phyloP scores from a whole-genome alignment of 2,888 invertebrate genomes.

The Resseliella maxima region DNA sequence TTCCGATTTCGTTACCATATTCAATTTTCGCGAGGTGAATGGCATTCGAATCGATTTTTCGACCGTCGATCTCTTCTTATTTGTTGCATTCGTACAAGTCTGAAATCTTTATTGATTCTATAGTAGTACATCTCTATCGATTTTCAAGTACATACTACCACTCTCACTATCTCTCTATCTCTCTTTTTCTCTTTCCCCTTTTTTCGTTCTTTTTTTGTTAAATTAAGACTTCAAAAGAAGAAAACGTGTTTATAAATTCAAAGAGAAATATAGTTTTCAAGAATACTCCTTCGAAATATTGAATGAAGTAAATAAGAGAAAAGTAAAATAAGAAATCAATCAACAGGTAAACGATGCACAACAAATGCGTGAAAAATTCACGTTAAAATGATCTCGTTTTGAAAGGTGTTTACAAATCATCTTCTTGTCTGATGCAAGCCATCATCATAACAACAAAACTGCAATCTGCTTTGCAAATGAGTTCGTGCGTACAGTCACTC shows the following conservation, averaged over 20 bases:
- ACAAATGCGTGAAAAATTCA: neutral
- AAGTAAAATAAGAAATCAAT: neutral
- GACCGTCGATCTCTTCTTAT: neutral
- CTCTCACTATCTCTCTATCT: too few relatives aligned
- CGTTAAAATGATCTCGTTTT: conserved; percentile 24
- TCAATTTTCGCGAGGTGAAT: neutral
- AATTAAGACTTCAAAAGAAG: too few relatives aligned
- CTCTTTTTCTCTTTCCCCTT: too few relatives aligned
- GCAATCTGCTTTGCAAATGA: neutral
- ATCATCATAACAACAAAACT: neutral
- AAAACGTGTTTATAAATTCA: too few relatives aligned
- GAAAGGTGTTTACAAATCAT: neutral
- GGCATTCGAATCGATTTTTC: neutral
- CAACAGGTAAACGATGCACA: neutral
- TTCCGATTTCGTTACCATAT: neutral
- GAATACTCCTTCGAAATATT: too few relatives aligned
- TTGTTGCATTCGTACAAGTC: too few relatives aligned
- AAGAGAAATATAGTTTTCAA: too few relatives aligned
- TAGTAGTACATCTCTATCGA: too few relatives aligned
- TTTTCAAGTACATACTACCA: too few relatives aligned
- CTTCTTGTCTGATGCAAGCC: neutral
- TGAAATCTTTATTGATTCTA: too few relatives aligned
- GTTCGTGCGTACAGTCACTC: conserved; percentile 1
- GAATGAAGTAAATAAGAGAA: neutral
- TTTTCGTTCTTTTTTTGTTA: too few relatives aligned